These are phyloP conservation scores for Bujurquina vittata DNA, from an alignment of 2,113 vertebrate genomes.

Conservation along the genomic window DNA sequence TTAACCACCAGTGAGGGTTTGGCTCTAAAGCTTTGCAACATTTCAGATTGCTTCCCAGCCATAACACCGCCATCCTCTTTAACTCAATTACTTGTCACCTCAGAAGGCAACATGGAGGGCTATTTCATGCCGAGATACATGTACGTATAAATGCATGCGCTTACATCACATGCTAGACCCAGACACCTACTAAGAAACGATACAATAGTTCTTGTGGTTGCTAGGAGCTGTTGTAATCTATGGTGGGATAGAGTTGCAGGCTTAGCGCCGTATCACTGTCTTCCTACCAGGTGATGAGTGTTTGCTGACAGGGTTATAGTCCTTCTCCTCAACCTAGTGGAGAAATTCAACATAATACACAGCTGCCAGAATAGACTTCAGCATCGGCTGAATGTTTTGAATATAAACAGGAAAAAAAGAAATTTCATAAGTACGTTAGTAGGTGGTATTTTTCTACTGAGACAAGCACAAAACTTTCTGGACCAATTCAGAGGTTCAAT, in stretches of 20 bases:
- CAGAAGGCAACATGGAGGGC: slow-evolving; percentile 56
- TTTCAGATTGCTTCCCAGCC: slow-evolving; percentile 71
- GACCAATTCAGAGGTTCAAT: slow-evolving; percentile 19
- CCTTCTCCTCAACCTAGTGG: slow-evolving; percentile 6
- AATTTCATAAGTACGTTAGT: slow-evolving; percentile 15
- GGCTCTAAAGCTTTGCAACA: slow-evolving; percentile 59
- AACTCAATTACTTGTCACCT: slow-evolving; percentile 75
- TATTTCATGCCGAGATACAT: slow-evolving; percentile 49
- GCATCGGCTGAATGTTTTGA: slow-evolving; percentile 17
- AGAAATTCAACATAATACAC: slow-evolving; percentile 10
- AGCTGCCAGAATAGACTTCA: neutral
- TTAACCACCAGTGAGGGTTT: slow-evolving; percentile 70
- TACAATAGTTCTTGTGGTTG: slow-evolving; percentile 59
- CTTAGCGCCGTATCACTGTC: slow-evolving; percentile 52
- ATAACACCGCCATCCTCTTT: slow-evolving; percentile 67
- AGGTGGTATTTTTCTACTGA: slow-evolving; percentile 29
- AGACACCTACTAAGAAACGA: slow-evolving; percentile 25
- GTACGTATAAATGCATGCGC: slow-evolving; percentile 1
- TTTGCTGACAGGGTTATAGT: slow-evolving; percentile 37
- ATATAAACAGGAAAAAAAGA: slow-evolving; percentile 20
- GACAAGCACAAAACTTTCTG: slow-evolving; percentile 2
- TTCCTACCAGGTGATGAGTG: slow-evolving; percentile 55
- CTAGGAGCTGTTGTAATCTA: slow-evolving; percentile 62
- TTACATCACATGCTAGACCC: slow-evolving; percentile 10
- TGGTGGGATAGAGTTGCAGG: slow-evolving; percentile 64